Evolutionary conservation across 2,113 vertebrate species (phyloP).

Genomic region (Myodes glareolus): DNA sequence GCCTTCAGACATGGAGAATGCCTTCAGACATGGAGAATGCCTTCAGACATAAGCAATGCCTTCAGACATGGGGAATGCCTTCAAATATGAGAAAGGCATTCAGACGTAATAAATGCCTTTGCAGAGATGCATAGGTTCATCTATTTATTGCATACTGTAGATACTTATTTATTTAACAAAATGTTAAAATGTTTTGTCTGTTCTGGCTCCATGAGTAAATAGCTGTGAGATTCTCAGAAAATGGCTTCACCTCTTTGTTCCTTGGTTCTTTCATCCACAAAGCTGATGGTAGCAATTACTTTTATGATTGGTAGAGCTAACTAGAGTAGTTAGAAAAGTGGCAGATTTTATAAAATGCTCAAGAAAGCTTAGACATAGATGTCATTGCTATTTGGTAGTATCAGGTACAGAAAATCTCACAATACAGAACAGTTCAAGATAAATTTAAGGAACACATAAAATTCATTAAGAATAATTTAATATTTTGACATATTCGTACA

Average conservation of each 20-base stretch:
- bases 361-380: neutral
- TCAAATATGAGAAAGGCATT: neutral
- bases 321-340: neutral
- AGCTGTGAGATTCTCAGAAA: neutral
- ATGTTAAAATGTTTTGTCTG: neutral
- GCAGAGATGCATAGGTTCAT: neutral
- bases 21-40: neutral
- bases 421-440: neutral
- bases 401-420: neutral
- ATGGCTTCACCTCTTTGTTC: neutral
- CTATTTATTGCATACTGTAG: neutral
- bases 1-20: neutral
- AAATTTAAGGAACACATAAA: neutral
- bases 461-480: neutral
- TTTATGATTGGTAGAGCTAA: neutral
- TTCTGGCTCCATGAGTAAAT: neutral
- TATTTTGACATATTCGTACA: neutral
- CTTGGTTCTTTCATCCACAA: neutral
- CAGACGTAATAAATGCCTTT: neutral
- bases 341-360: neutral
- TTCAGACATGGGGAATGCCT: neutral
- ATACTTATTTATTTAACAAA: neutral
- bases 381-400: neutral
- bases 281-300: neutral
- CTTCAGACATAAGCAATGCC: neutral